Evolutionary conservation across 2,797 vertebrate genomes (phyloP), one percentile per base, ranked within the genome.

Genomic region (Sebastes cheni): DNA sequence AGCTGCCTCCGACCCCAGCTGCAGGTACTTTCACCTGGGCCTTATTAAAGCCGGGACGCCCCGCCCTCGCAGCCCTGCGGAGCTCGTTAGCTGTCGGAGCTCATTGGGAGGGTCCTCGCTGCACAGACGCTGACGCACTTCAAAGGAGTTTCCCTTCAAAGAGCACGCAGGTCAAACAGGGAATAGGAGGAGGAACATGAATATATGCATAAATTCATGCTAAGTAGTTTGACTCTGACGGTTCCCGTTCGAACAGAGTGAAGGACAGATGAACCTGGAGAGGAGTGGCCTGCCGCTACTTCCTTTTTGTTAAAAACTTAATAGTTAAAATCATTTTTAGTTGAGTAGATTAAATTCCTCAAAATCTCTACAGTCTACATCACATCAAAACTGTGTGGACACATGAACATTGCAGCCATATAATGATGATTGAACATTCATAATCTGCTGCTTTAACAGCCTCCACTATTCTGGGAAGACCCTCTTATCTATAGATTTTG

Each of bases 81-180:
- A 83, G 86, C 84, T 89, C 62, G 79, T 93, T 93, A 91, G 82
- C 79, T 56, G 67, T 67, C 42, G 4, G 20, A 56, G 72, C 67
- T 88, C 82, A 91, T 86, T 84, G 86, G 71, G 68, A 56, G 70
- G 67, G 25, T 75, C 67, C 72, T 76, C 42, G 56, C 69, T 67
- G 87, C 85, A 89, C 92, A 92, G 91, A 91, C 92, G 92, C 81
- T 89, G 85, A 89, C 61, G 69, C 78, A 83, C 92, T 89, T 94
- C 92, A 95, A 93, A 93, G 70, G 67, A 81, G 61, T 60, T 80
- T 46, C 58, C 88, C 85, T 88, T 92, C 85, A 90, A 90, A 91
- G 88, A 83, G 73, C 46, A 20, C 2, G 1, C 72, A 14, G 86
- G 86, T 86, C 79, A 82, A 79, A 76, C 65, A 3, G 69, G 80